phyloP scores from a whole-genome alignment of 2,888 invertebrate species.

The Tolmerus cingulatus region DNA sequence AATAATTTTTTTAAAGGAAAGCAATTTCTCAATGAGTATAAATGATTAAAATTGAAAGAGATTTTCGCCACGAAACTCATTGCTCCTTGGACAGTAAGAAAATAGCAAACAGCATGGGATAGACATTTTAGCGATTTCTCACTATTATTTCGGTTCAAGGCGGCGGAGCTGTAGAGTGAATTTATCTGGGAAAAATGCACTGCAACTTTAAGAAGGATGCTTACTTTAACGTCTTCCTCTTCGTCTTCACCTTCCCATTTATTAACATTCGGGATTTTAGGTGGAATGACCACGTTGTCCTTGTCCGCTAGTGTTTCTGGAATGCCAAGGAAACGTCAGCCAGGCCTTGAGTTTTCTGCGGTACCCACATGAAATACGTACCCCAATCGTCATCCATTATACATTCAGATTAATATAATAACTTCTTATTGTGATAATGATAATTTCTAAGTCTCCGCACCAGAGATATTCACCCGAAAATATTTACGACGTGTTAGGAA shows the following conservation, averaged over 20 bases:
- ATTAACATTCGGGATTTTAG: slow-evolving; percentile 70
- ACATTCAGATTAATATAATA: slow-evolving; percentile 16
- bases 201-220: neutral
- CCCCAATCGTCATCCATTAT: slow-evolving; percentile 78
- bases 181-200: neutral
- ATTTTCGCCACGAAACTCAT: neutral
- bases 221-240: slow-evolving; percentile 84
- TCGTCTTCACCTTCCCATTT: slow-evolving; percentile 92
- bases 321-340: slow-evolving; percentile 39
- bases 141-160: neutral
- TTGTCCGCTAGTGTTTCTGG: slow-evolving; percentile 60
- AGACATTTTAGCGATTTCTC: neutral
- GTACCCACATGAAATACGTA: slow-evolving; percentile 59
- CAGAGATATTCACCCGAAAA: slow-evolving; percentile 23
- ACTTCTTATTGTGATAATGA: neutral
- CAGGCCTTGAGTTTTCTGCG: neutral
- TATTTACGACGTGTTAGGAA: slow-evolving; percentile 41
- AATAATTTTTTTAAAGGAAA: no score
- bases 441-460: slow-evolving; percentile 1
- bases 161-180: neutral
- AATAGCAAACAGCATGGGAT: no score
- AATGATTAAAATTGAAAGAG: no score
- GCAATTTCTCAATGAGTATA: no score
- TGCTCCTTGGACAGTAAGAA: no score
- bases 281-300: slow-evolving; percentile 76